These are phyloP conservation scores for Pipra filicauda DNA, from an alignment of 2,113 vertebrate genomes.

Conservation along the genomic window DNA sequence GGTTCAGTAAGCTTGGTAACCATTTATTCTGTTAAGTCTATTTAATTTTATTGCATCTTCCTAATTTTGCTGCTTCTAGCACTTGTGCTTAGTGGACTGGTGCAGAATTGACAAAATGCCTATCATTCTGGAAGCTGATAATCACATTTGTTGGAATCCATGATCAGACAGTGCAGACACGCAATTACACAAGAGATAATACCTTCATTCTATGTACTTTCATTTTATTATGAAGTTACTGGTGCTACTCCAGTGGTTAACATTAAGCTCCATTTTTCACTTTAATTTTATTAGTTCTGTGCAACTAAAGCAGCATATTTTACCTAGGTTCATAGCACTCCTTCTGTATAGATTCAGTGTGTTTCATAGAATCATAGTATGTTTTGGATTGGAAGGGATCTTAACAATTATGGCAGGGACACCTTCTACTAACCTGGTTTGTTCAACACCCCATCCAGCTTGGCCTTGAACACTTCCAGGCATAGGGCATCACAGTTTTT, in stretches of 20 bases:
- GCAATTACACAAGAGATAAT: not conserved
- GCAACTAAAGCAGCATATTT: not conserved
- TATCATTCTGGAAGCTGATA: not conserved
- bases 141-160: not conserved
- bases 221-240: not conserved
- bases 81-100: not conserved
- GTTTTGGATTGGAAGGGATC: not conserved
- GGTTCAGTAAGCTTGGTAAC: not conserved
- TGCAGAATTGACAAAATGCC: not conserved
- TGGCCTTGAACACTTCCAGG: not conserved
- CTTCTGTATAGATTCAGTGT: not conserved
- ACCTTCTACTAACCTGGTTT: not conserved
- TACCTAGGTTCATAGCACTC: not conserved
- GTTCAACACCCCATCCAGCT: not conserved
- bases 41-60: conserved; percentile 9
- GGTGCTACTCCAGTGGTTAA: not conserved
- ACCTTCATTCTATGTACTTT: not conserved
- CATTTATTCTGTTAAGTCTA: not conserved
- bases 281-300: not conserved
- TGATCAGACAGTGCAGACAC: not conserved
- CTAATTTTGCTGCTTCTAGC: not conserved
- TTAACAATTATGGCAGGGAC: not conserved
- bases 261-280: not conserved
- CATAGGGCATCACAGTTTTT: not conserved
- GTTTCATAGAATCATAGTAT: not conserved